Base-by-base conservation (phyloP, 2,888 invertebrate genomes). In the Prionchulus punctatus region DNA sequence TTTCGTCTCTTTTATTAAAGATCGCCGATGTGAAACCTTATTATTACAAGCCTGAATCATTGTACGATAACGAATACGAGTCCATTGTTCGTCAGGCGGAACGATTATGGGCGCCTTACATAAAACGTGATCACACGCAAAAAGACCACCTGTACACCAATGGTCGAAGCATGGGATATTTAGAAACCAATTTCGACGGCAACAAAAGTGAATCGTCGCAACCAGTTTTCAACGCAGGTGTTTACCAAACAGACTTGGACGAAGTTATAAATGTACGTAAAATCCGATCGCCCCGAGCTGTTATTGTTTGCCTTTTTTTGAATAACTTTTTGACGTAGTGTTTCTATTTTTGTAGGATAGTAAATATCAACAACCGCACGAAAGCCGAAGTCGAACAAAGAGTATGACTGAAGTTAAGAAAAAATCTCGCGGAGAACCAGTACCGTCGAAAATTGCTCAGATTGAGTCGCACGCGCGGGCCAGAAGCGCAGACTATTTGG, bases 401-500 rank as follows among this genome's bases (percentile, higher is more conserved):
- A 45, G 21, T 53, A 27, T 26, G 21, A 25, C 53, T 7, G 21
- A 57, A 18, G 7, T 57, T n/a, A 47, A 55, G n/a, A n/a, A 30
- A 3, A 42, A 45, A 45, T 12, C 45, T 4, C 12, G 23, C 4
- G 45, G 45, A 7, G 18, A 45, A 45, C 23, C 45, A 4, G 12
- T 7, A 7, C 18, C 18, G 4, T 23, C 12, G 23, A 7, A 12
- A 18, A 23, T 7, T 45, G 4, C 12, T 4, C n/a, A n/a, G n/a
- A n/a, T n/a, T n/a, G 45, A 45, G 4, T n/a, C 18, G 18, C 45
- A 23, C 45, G 18, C 12, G 18, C 60, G 70, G 28, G 67, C 69
- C 50, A 66, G 67, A 54, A 63, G 63, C 30, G 69, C 68, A 18
- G 70, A 70, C 56, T 70, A 68, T 58, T 57, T 70, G 48, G 65